Base-by-base conservation (phyloP, 2,113 vertebrate genomes). In the Heliornis fulica region DNA sequence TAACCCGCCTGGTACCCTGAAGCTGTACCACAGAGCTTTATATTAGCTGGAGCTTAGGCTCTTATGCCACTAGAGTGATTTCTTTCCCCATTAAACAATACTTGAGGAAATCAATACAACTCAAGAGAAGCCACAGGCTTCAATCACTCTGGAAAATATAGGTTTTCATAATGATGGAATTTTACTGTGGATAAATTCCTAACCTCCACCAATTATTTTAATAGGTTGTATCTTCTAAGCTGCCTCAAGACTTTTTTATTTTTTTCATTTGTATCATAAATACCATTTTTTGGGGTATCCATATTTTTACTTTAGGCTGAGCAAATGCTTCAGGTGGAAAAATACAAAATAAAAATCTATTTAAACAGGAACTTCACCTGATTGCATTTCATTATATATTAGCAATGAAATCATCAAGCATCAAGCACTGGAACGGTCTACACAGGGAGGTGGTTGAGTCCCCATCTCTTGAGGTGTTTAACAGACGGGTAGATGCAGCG, bases 91-190 rank as follows among this genome's bases (percentile, higher is more conserved):
- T 71, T 94, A 75, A 94, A 87, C 21, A 70, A 22, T 43, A 56
- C 63, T 56, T 84, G 56, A 87, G 51, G 60, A 92, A 94, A 97
- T 89, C 69, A 78, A 18, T 91, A 76, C 32, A 84, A 68, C 38
- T 36, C 51, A 68, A 84, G 69, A 77, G 45, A 93, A 60, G 57
- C 16, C 45, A 54, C 29, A 45, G 59, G 22, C 53, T 72, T 46
- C 46, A 81, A 26, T 71, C 60, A 79, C 57, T 87, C 74, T 75
- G 23, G 8, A 71, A 93, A 94, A 87, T 26, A 2, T 59, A 28
- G n/a, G 46, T 71, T 81, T 87, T 92, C n/a, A 69, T 72, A 59
- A 68, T 8, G 11, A 77, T 65, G 36, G 56, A 17, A 85, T 81
- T 90, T 91, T 63, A 40, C 17, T 32, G 34, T 34, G 20, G 23